phyloP scores from a whole-genome alignment of 2,113 vertebrate species.

The Apodemus sylvaticus region DNA sequence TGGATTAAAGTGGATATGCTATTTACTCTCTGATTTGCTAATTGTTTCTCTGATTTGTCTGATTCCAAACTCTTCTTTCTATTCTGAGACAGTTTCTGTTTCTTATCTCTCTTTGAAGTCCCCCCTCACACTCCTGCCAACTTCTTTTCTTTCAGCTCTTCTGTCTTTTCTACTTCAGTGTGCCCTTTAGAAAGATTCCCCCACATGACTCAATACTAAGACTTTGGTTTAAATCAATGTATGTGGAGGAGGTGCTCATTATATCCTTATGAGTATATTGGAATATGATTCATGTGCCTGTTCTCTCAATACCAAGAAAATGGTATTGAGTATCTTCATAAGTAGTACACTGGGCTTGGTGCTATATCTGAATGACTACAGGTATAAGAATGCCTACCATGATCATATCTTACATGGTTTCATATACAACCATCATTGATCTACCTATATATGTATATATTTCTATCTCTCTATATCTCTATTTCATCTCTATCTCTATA shows the following conservation, averaged over 20 bases:
- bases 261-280: background rate
- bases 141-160: slow-evolving; percentile 40
- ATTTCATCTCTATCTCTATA: background rate
- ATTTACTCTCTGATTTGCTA: too few species aligned
- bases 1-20: background rate
- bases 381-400: background rate
- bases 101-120: background rate
- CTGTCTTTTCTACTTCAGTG: background rate
- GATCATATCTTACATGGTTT: background rate
- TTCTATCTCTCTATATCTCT: accelerated
- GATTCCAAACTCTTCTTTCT: background rate
- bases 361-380: background rate
- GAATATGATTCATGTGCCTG: background rate
- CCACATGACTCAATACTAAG: background rate
- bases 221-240: background rate
- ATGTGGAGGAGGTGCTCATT: background rate
- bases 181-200: background rate
- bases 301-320: background rate
- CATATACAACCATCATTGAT: background rate
- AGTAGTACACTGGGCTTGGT: background rate
- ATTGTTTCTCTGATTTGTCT: background rate
- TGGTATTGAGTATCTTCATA: background rate
- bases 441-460: background rate
- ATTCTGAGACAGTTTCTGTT: background rate
- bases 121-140: background rate